Evolutionary conservation across 1,140 invertebrate species (phyloP), one percentile per base, ranked within the genome.

Genomic region (Sitodiplosis mosellana): DNA sequence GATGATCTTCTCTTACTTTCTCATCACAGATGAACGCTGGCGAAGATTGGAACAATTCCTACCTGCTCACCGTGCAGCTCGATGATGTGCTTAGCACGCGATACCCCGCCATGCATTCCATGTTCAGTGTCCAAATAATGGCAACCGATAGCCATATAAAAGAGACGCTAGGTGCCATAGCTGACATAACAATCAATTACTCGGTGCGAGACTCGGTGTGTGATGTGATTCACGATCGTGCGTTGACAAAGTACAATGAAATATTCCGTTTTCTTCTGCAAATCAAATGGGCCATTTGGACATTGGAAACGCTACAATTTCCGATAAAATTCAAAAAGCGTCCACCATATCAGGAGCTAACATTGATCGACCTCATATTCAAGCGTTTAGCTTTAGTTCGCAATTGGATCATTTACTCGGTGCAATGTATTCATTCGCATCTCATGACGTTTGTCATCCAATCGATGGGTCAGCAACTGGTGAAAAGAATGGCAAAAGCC

Each of bases 311-410:
- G 36, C 38, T 64, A 17, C 22, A n/a, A 6, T 61, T 62, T 34
- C 41, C 60, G 2, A 44, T 45, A 0, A 33, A 36, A 10, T 56
- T 53, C 1, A 42, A 45, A 1, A 19, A 42, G 0, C 2, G 22
- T 2, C 45, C 52, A 17, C 34, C 54, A 0, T 62, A 53, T 17
- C 54, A 49, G 0, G 54, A 56, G 2, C 45, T 62, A 20, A 55
- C 58, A 42, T 48, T 61, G 14, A 46, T 56, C 8, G 59, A 56
- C 1, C 46, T 62, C 15, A 55, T 57, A 6, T 50, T 64, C 15
- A 56, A 61, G 1, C 61, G 61, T 1, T 52, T 64, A 47, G 57
- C 64, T 43, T 58, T 60, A 1, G 2, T 61, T n/a, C 60, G 62
- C 18, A 63, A 63, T 40, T 64, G 60, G 60, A 50, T 64, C n/a